These are phyloP conservation scores for Phataginus tetradactyla DNA, from an alignment of 2,797 vertebrate species.

Conservation along the genomic window DNA sequence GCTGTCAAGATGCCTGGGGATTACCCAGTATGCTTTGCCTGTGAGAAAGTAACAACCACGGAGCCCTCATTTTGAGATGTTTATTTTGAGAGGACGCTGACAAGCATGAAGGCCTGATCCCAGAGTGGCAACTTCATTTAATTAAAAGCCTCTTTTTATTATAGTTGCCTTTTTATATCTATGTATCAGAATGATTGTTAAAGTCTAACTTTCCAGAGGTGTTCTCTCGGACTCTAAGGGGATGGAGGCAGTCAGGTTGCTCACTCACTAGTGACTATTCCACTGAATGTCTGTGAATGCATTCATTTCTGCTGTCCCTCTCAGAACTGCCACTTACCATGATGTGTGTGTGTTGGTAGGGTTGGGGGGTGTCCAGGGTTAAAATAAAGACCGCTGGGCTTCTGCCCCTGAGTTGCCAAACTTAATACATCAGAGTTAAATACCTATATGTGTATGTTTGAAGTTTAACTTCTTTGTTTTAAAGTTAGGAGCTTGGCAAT, in stretches of 20 bases:
- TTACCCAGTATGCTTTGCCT: conserved; percentile 95
- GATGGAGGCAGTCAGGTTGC: neutral
- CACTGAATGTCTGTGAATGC: neutral
- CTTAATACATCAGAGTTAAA: neutral
- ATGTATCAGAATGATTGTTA: conserved; percentile 61
- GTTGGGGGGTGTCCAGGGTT: neutral
- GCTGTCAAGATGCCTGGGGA: conserved; percentile 98
- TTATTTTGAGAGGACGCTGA: conserved; percentile 98
- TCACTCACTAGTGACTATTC: neutral
- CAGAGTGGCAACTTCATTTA: conserved; percentile 92
- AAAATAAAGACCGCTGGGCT: neutral
- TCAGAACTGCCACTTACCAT: neutral
- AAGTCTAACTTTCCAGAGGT: conserved; percentile 58
- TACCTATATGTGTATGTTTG: fast-evolving
- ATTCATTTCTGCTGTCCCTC: neutral
- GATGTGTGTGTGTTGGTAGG: too few species aligned
- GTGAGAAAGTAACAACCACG: conserved; percentile 90
- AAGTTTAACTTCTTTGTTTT: neutral
- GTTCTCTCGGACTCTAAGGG: conserved; percentile 1
- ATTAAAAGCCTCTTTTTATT: conserved; percentile 89
- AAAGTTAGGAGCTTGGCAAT: neutral
- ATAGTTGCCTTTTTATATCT: conserved; percentile 48
- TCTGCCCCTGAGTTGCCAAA: neutral
- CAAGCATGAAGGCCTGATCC: conserved; percentile 97
- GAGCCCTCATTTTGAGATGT: conserved; percentile 95